Base-by-base conservation (phyloP, 2,888 invertebrate species). In the Ophraella communa region DNA sequence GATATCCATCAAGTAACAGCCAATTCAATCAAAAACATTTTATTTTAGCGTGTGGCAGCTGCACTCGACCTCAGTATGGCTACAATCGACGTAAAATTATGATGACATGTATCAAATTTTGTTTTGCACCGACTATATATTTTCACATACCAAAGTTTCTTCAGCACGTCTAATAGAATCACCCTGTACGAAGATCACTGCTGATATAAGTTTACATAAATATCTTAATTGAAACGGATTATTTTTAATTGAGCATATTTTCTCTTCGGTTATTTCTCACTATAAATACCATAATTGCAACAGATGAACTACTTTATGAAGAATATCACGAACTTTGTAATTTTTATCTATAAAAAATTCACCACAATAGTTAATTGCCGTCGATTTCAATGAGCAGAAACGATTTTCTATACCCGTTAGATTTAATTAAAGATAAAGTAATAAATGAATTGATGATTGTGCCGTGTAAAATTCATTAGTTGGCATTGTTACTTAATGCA, bases 251-350 rank as follows among this genome's bases (percentile, higher is more conserved):
- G n/a, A n/a, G n/a, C n/a, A n/a, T n/a, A n/a, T n/a, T n/a, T 39
- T 39, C 7, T 39, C 4, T 39, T 17, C 39, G 14, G 39, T 17
- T 39, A 39, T 39, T n/a, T 14, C 4, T 8, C 7, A n/a, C n/a
- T n/a, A n/a, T n/a, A n/a, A 14, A 1, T 39, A 39, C 14, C 2
- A 39, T n/a, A n/a, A n/a, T n/a, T n/a, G 21, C 21, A 45, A 45
- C 45, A 45, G 45, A 45, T 45, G 45, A 45, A 21, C 20, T 51
- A 51, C 14, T 51, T 51, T 27, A 51, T n/a, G 49, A 27, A 51
- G 49, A 51, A 14, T 17, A 51, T 23, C 27, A 23, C 27, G 24
- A 51, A 51, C 27, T 27, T 51, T 51, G n/a, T 51, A 51, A 51
- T 51, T 51, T 24, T 27, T 51, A 51, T 51, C 27, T n/a, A 39